Base-by-base conservation (phyloP, 2,888 invertebrate species). In the Nomada hirtipes region DNA sequence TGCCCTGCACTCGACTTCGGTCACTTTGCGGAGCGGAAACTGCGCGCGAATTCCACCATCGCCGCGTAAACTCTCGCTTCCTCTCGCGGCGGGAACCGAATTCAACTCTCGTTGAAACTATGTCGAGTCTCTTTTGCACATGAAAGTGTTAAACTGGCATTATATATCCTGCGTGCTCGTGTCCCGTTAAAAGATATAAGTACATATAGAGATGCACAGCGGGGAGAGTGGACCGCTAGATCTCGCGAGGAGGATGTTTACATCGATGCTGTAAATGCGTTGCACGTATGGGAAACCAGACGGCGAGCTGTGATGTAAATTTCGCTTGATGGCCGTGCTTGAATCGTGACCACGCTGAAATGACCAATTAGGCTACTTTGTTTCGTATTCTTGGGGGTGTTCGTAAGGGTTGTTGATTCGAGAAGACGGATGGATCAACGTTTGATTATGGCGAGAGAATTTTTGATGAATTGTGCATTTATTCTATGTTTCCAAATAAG, bases 1-100 rank as follows among this genome's bases (percentile, higher is more conserved):
- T 85, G 82, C 88, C 79, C 74, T 76, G 82, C 84, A 78, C 86
- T 81, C 84, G 82, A 83, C 86, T 80, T 78, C 61, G 79, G 84
- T 79, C 84, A 86, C 86, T 84, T 78, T 75, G 83, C 76, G 73
- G 71, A 53, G 47, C 72, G 80, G 80, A 63, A 85, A 72, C 68
- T 80, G 84, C 82, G 69, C 76, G 82, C 76, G 79, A 82, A 83
- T 76, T 76, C 69, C 78, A 55, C 52, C 71, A 57, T 75, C 74
- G 42, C 63, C 63, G 72, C 50, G 83, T 75, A 75, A 82, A 84
- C 75, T 65, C 65, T 59, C 65, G n/a, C 52, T 36, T 61, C 29
- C 52, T 23, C 36, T 42, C 57, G 42, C 55, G 23, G 57, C 61
- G 64, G 60, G 15, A 68, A 77, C 70, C 75, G 69, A 79, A 84